Base-by-base conservation (phyloP, 2,797 vertebrate genomes). In the Ctenopoma multispine region DNA sequence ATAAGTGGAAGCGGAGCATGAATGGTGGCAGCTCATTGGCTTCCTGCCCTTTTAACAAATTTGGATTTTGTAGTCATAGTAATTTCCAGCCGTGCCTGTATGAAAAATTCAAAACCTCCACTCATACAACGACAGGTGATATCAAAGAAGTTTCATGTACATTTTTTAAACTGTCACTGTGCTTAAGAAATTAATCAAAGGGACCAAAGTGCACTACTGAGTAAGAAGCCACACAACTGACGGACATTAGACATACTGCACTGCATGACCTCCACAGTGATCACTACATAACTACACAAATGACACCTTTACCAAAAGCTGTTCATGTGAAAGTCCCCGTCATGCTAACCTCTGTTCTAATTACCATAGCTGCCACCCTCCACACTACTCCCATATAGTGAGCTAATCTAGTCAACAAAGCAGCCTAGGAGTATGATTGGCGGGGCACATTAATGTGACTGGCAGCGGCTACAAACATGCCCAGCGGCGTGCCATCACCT, bases 401-500 rank as follows among this genome's bases (percentile, higher is more conserved):
- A 61, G 65, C 43, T 77, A 54, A 72, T 70, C 70, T 24, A 48
- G 64, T 76, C 51, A 64, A 74, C 46, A 57, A 61, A 72, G 81
- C 20, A 68, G 60, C 7, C 1, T 41, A 53, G 58, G 43, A 53
- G 48, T 59, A 64, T 89, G 87, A 91, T 82, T 90, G 87, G 87
- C 79, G 20, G 83, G 38, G 34, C 54, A 58, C 48, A 83, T 90
- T 83, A 90, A 85, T 49, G 27, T 86, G 88, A 88, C 77, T 84
- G 85, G 82, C 90, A 86, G 80, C 18, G 50, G 77, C 84, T 81
- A 70, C 82, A 87, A 90, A 89, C 84, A 89, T 71, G 66, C 87
- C 87, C 88, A 78, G 79, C 55, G 12, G 89, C 46, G 21, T 47
- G 85, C 87, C 68, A 47, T 77, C 84, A 65, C 69, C 46, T 12